phyloP scores from a whole-genome alignment of 2,113 vertebrate species.

The Stictonetta naevosa region DNA sequence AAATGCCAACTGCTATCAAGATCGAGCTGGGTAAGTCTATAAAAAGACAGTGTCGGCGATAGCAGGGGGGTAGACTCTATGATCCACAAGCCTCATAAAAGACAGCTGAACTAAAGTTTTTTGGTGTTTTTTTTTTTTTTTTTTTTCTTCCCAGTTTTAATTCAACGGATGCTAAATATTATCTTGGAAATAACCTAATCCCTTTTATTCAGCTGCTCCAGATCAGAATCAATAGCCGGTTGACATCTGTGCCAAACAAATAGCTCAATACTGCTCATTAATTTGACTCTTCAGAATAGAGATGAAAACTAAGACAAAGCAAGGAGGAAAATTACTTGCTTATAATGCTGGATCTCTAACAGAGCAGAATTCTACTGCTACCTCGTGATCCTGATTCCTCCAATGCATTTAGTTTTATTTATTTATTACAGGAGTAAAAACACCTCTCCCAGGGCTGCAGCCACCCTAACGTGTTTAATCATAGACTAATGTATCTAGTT shows the following conservation, averaged over 20 bases:
- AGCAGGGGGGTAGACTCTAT: neutral
- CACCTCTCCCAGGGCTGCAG: neutral
- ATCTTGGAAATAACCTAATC: constrained; percentile 26
- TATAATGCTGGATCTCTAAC: neutral
- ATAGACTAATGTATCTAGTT: neutral
- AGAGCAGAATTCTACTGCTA: neutral
- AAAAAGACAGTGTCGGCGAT: neutral
- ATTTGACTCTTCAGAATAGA: constrained; percentile 33
- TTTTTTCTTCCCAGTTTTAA: neutral
- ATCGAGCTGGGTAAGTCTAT: neutral
- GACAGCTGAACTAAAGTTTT: neutral
- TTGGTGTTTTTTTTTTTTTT: neutral
- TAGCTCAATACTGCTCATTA: constrained; percentile 43
- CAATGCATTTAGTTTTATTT: neutral
- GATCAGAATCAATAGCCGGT: constrained; percentile 50
- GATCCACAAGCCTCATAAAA: neutral
- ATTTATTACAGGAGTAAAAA: neutral
- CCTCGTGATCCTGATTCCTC: neutral
- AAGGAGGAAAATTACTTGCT: constrained; percentile 33
- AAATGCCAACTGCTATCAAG: neutral
- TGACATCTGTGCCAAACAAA: constrained; percentile 63
- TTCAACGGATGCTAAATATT: constrained; percentile 4
- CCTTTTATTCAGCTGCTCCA: constrained; percentile 49
- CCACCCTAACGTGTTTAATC: neutral
- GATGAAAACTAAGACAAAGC: constrained; percentile 38